These are phyloP conservation scores for Baccha elongata DNA, from an alignment of 2,888 invertebrate genomes.

Conservation along the genomic window DNA sequence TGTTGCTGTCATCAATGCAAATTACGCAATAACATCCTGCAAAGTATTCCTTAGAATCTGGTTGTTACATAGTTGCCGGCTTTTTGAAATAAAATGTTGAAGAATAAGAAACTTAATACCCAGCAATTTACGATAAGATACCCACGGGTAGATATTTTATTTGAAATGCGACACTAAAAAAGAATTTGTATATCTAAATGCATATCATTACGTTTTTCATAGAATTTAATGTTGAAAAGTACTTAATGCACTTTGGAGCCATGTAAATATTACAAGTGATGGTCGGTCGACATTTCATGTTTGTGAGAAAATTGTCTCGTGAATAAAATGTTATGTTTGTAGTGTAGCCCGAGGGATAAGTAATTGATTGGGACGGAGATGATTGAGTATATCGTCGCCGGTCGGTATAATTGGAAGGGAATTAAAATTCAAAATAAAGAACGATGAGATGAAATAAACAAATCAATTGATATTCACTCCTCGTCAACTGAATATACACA, in stretches of 20 bases:
- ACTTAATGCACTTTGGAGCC: constrained; percentile 2
- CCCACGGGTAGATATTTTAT: constrained; percentile 47
- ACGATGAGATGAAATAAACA: constrained; percentile 42
- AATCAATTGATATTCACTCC: constrained; percentile 27
- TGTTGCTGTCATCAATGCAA: constrained; percentile 51
- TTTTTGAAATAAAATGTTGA: constrained; percentile 47
- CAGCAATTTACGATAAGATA: constrained; percentile 46
- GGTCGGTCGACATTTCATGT: constrained; percentile 16
- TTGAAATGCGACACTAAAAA: constrained; percentile 65
- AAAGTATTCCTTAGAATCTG: constrained; percentile 41
- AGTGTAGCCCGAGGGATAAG: constrained; percentile 56
- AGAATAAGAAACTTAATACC: constrained; percentile 63
- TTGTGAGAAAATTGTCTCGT: constrained; percentile 41
- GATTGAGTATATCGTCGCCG: constrained; percentile 59
- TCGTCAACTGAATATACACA: too few species aligned
- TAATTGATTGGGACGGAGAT: constrained; percentile 64
- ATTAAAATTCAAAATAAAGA: constrained; percentile 46
- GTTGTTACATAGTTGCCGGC: constrained; percentile 43
- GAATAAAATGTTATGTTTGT: constrained; percentile 63
- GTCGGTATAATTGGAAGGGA: constrained; percentile 33
- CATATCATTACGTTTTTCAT: constrained; percentile 5
- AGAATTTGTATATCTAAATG: constrained; percentile 32
- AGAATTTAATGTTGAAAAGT: constrained; percentile 36
- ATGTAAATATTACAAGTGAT: constrained; percentile 20
- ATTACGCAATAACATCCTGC: constrained; percentile 66